Percentiles rank a stretch among this genome's conserved stretches.
Evolutionary conservation across 2,113 vertebrate genomes (phyloP).

Genomic region (Bos indicus): DNA sequence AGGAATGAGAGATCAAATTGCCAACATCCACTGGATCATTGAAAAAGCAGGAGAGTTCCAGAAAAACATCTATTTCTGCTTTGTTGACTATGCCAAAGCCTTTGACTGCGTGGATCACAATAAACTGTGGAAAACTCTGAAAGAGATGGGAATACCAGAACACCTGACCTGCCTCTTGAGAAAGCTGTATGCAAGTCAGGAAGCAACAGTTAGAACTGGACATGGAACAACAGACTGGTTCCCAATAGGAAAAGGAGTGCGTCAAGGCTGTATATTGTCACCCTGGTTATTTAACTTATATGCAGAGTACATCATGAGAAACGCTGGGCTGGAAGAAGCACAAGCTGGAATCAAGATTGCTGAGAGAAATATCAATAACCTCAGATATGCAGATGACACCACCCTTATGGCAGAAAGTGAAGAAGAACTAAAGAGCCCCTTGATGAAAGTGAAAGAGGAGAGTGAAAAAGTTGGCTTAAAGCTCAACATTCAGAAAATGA

Average conservation of each 20-base stretch:
- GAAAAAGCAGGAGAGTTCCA: too few species aligned
- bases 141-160: too few species aligned
- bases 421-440: background rate
- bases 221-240: too few species aligned
- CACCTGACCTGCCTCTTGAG: background rate
- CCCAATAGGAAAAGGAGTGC: background rate
- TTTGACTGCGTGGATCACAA: too few species aligned
- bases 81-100: too few species aligned
- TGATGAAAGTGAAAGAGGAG: background rate
- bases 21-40: too few species aligned
- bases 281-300: background rate
- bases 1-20: background rate
- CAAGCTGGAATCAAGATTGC: background rate
- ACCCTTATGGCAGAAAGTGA: background rate
- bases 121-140: too few species aligned
- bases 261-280: background rate
- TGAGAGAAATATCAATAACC: background rate
- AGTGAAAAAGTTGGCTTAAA: background rate
- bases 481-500: too few species aligned
- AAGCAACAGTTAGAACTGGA: too few species aligned
- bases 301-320: background rate
- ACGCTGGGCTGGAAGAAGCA: fast-evolving
- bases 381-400: background rate
- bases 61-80: too few species aligned
- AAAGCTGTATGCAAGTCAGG: background rate